Evolutionary conservation across 2,888 invertebrate genomes (phyloP), one percentile per base, ranked within the genome.

Genomic region (Clivina fossor): DNA sequence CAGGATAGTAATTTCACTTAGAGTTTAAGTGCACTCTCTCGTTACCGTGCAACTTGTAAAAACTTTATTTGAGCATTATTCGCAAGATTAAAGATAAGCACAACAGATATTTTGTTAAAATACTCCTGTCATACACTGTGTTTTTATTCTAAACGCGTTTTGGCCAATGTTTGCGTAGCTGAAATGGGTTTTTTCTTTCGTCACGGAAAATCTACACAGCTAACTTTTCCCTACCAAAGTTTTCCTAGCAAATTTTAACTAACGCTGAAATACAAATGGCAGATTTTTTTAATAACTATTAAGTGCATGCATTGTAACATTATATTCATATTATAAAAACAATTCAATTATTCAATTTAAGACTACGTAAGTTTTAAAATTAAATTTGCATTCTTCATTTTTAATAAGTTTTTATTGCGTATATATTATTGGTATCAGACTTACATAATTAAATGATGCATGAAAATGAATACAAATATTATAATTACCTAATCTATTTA

Each of bases 71-170:
- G 22, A 35, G 37, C 48, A 48, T 48, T 48, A 48, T 37, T 48
- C 48, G 22, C 22, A 24, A 48, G 48, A 48, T 48, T 48, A 35
- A 48, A 48, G 35, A 48, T 48, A 48, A 48, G 48, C 48, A 48
- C 35, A 48, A 37, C 35, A 48, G 35, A 48, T 48, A 48, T 37
- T 48, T 48, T 48, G 48, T 48, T 48, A 48, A 48, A 48, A 48
- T 48, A 24, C 48, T 33, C 26, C 26, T n/a, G 24, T 15, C 18
- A 15, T 13, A 11, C 15, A 20, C 24, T 28, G 22, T 48, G 37
- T 48, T 48, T 48, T 48, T 26, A 48, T 48, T 48, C 48, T 37
- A 48, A 48, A 37, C 48, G 48, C 35, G 35, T 35, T 48, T 37
- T 37, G 22, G 48, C 35, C 35, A 24, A 37, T 48, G 48, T 48